Conservation (phyloP, 2,113 vertebrate genomes). For the Pipra filicauda region DNA sequence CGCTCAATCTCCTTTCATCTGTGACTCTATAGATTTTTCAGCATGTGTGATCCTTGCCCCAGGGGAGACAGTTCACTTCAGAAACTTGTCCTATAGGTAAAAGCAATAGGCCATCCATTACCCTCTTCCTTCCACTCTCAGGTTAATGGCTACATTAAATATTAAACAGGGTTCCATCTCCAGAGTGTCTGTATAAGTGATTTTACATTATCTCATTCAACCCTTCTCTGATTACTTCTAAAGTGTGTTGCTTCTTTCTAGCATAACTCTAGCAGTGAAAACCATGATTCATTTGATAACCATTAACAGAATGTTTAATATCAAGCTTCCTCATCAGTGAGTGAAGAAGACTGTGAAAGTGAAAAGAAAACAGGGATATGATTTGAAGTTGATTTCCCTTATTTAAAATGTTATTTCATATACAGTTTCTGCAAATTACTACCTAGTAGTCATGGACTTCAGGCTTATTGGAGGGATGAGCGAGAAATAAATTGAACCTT, state of each 20-base stretch:
- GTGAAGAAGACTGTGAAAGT: not conserved
- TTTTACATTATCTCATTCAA: slow-evolving; percentile 78
- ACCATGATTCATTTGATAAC: slow-evolving; percentile 75
- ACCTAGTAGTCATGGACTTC: not conserved
- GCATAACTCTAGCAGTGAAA: slow-evolving; percentile 70
- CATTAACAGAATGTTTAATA: slow-evolving; percentile 72
- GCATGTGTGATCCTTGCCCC: slow-evolving; percentile 58
- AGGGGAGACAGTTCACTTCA: slow-evolving; percentile 57
- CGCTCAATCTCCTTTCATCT: slow-evolving; percentile 61
- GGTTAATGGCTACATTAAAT: slow-evolving; percentile 83
- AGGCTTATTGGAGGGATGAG: not conserved
- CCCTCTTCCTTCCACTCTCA: slow-evolving; percentile 59
- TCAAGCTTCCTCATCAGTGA: slow-evolving; percentile 63
- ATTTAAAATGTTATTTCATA: not conserved
- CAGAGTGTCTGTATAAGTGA: slow-evolving; percentile 71
- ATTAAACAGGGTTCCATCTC: slow-evolving; percentile 74
- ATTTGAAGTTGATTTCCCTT: not conserved
- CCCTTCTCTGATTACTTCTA: slow-evolving; percentile 74
- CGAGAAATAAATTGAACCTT: not conserved
- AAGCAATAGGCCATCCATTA: slow-evolving; percentile 73
- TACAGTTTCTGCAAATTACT: not conserved
- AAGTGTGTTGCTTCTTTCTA: slow-evolving; percentile 73
- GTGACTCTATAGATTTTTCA: slow-evolving; percentile 67
- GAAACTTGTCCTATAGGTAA: slow-evolving; percentile 62
- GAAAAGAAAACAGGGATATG: not conserved